Conservation (phyloP, 2,888 invertebrate genomes). For the Heliconius hortense region DNA sequence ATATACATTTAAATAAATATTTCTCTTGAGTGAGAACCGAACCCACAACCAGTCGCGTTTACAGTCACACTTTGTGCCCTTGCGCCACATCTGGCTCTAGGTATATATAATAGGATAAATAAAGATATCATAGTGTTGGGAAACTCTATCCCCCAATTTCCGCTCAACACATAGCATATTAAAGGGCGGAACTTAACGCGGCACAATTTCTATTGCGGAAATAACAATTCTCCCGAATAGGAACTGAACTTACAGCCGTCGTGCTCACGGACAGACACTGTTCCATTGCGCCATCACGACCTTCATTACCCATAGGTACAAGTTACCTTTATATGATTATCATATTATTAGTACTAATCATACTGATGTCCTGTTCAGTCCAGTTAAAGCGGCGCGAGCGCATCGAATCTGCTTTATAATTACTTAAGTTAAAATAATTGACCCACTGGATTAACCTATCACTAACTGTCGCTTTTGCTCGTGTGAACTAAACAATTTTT, state of each 20-base stretch:
- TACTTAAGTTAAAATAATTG: conserved; percentile 22
- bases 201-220: no score
- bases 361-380: not conserved
- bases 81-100: no score
- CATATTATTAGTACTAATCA: conserved; percentile 1
- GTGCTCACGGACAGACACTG: not conserved
- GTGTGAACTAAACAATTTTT: not conserved
- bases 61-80: no score
- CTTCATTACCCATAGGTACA: not conserved
- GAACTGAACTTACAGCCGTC: not conserved
- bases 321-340: not conserved
- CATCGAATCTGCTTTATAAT: conserved; percentile 17
- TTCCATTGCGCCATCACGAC: not conserved
- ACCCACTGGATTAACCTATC: conserved; percentile 20
- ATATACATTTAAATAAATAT: no score
- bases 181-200: no score
- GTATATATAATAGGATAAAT: no score
- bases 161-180: no score
- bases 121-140: no score
- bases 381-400: conserved; percentile 10
- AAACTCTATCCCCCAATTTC: no score
- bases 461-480: not conserved
- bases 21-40: no score
- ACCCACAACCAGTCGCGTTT: no score
- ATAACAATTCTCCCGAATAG: not conserved